Conservation (phyloP, 2,113 vertebrate species). For the Cottus gobio region DNA sequence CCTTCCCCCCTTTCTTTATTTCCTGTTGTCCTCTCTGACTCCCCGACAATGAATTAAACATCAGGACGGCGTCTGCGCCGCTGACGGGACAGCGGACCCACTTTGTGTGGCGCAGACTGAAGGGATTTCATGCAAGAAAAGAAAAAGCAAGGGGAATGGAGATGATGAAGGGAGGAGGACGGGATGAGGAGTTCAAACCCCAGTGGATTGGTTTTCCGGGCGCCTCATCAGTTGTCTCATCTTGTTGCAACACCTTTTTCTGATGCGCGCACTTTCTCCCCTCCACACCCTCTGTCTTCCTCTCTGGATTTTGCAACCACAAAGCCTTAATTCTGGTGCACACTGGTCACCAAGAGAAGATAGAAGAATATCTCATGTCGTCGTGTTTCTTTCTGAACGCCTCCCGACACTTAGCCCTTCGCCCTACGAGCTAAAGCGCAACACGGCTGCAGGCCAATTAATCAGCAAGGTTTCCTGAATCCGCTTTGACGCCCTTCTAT, state of each 20-base stretch:
- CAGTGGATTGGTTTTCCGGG: slow-evolving; percentile 40
- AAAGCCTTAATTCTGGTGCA: slow-evolving; percentile 11
- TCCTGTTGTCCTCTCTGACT: slow-evolving; percentile 62
- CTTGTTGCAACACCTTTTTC: slow-evolving; percentile 31
- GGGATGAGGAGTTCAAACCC: slow-evolving; percentile 32
- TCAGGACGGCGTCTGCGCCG: slow-evolving; percentile 33
- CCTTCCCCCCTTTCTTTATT: slow-evolving; percentile 48
- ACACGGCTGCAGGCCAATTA: neutral
- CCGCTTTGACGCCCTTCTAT: neutral
- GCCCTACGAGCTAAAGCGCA: neutral
- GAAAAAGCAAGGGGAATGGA: slow-evolving; percentile 5
- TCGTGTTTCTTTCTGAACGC: neutral
- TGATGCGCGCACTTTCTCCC: neutral
- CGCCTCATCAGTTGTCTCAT: slow-evolving; percentile 36
- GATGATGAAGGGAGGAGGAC: slow-evolving; percentile 10
- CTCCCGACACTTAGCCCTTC: neutral
- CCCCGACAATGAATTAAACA: slow-evolving; percentile 64
- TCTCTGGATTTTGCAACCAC: slow-evolving; percentile 2
- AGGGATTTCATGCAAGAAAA: slow-evolving; percentile 28
- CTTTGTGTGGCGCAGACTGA: slow-evolving; percentile 20
- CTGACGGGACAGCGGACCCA: slow-evolving; percentile 37
- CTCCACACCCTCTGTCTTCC: neutral
- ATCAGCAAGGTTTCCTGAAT: neutral
- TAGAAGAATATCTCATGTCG: neutral
- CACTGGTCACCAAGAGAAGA: slow-evolving; percentile 11